phyloP scores from a whole-genome alignment of 2,888 invertebrate genomes.

The Thera obeliscata region DNA sequence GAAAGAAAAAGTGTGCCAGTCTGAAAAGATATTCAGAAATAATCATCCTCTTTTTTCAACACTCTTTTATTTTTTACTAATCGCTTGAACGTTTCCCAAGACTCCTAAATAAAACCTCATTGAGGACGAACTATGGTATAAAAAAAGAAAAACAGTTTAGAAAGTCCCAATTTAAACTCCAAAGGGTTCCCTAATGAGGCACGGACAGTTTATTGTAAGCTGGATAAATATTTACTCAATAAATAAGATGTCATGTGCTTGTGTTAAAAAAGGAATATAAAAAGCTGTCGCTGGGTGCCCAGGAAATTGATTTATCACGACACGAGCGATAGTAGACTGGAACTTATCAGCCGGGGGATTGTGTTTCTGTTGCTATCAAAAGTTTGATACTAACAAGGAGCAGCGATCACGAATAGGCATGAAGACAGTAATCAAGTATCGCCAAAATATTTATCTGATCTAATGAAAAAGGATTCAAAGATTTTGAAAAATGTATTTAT shows the following conservation, averaged over 20 bases:
- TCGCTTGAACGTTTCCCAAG: background rate
- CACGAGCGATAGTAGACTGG: background rate
- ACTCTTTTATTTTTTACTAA: background rate
- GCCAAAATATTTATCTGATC: too few species aligned
- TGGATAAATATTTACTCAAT: constrained; percentile 60
- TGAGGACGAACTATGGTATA: background rate
- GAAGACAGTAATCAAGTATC: too few species aligned
- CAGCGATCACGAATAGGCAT: too few species aligned
- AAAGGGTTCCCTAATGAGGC: constrained; percentile 50
- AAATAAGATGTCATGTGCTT: constrained; percentile 62
- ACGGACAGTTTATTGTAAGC: constrained; percentile 50
- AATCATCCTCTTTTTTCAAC: too few species aligned
- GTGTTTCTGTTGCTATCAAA: too few species aligned
- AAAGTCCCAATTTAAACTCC: constrained; percentile 3
- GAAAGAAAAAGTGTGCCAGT: too few species aligned
- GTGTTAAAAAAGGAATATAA: constrained; percentile 36
- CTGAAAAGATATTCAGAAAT: too few species aligned
- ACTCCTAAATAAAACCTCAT: background rate
- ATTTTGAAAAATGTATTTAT: too few species aligned
- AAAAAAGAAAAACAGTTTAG: background rate
- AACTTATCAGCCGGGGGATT: too few species aligned
- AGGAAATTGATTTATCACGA: constrained; percentile 3
- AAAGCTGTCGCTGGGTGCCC: background rate
- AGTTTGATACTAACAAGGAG: too few species aligned
- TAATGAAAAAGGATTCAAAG: too few species aligned